Conservation (phyloP, 1,140 invertebrate genomes). For the Cylas formicarius region DNA sequence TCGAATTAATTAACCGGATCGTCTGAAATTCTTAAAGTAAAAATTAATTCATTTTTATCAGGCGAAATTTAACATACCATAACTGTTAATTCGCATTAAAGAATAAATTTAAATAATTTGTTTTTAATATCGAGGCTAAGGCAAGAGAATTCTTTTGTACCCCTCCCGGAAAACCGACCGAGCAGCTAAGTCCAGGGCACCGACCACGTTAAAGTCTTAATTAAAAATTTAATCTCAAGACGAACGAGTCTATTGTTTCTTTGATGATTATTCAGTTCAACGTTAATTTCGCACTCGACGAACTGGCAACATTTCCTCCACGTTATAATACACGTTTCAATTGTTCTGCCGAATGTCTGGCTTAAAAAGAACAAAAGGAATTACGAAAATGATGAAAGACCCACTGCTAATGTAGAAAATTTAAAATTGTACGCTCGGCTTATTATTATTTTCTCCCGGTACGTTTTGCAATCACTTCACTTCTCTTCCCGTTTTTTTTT, state of each 20-base stretch:
- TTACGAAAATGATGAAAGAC: slow-evolving; percentile 15
- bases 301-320: slow-evolving; percentile 9
- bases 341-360: slow-evolving; percentile 8
- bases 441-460: background rate
- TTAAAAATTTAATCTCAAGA: slow-evolving; percentile 16
- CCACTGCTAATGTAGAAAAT: background rate
- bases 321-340: slow-evolving; percentile 6
- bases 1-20: too few species aligned
- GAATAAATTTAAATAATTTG: slow-evolving; percentile 17
- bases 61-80: too few species aligned
- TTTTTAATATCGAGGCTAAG: slow-evolving; percentile 16
- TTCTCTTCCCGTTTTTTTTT: too few species aligned
- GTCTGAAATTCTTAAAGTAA: too few species aligned
- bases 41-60: too few species aligned
- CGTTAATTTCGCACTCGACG: slow-evolving; percentile 14
- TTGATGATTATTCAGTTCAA: slow-evolving; percentile 13
- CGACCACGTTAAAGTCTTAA: slow-evolving; percentile 11
- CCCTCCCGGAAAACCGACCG: slow-evolving; percentile 1
- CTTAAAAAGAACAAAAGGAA: slow-evolving; percentile 13
- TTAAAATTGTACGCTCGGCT: too few species aligned
- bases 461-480: too few species aligned
- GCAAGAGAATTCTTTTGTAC: too few species aligned
- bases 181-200: background rate
- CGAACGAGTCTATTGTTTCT: slow-evolving; percentile 6
- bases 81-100: too few species aligned